A percentile compares a stretch with the other conserved stretches of the same genome.
Conservation (phyloP, 2,797 vertebrate genomes). For the Alectoris magna region DNA sequence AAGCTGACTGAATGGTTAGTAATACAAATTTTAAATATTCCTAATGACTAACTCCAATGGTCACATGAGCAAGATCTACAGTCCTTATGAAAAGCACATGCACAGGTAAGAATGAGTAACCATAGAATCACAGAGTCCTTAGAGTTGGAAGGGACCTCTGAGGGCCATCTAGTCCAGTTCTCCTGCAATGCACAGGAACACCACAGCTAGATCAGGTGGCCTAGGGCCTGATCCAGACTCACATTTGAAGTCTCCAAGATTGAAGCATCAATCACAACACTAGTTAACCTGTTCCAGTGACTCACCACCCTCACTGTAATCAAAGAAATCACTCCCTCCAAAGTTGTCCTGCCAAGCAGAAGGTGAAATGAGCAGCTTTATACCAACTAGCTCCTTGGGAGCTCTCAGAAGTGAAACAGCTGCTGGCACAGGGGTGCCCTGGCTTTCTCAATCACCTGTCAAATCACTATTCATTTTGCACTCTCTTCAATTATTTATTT, state of each 20-base stretch:
- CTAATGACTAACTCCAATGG: not conserved
- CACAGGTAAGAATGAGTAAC: not conserved
- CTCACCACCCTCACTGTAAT: not conserved
- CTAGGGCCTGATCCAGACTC: too few species aligned
- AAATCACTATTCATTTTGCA: not conserved
- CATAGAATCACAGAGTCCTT: not conserved
- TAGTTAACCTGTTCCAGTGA: too few species aligned
- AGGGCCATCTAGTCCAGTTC: too few species aligned
- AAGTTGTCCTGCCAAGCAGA: rapidly evolving
- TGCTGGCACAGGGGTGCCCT: not conserved
- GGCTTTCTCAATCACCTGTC: not conserved
- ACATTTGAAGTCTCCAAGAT: too few species aligned
- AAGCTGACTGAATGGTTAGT: not conserved
- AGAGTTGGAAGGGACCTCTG: too few species aligned
- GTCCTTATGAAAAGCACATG: not conserved
- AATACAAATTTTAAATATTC: not conserved
- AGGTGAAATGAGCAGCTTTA: not conserved
- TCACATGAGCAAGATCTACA: not conserved
- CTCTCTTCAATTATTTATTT: not conserved
- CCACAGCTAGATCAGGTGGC: too few species aligned
- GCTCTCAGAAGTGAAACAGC: not conserved
- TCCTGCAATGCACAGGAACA: too few species aligned
- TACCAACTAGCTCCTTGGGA: not conserved
- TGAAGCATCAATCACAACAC: too few species aligned
- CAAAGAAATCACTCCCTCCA: not conserved